Evolutionary conservation across 2,888 invertebrate species (phyloP).

Genomic region (Catotricha subobsoleta): DNA sequence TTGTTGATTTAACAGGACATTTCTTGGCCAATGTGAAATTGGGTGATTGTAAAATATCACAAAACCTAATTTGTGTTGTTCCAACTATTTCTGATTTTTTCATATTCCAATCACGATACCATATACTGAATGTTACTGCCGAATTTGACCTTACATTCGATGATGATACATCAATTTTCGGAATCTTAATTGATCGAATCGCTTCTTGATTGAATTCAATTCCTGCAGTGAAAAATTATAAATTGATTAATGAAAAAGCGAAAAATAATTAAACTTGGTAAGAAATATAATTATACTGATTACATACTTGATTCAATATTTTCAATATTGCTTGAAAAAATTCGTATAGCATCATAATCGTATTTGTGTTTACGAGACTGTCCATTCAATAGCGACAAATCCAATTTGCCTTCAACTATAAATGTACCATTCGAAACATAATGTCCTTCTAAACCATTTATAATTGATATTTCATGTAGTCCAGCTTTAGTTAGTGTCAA

Average conservation of each 20-base stretch:
- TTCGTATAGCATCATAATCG: not conserved
- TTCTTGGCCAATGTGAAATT: not conserved
- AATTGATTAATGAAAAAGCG: not conserved
- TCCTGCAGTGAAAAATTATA: not conserved
- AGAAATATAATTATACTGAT: not conserved
- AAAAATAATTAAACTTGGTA: not conserved
- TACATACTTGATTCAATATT: not conserved
- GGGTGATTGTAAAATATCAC: not conserved
- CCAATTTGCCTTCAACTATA: not conserved
- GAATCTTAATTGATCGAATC: not conserved
- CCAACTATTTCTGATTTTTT: not conserved
- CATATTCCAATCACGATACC: not conserved
- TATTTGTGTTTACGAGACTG: no score
- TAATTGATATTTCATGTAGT: not conserved
- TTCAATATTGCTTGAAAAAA: not conserved
- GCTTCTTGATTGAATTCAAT: not conserved
- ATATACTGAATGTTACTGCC: not conserved
- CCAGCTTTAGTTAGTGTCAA: slow-evolving; percentile 1
- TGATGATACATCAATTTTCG: no score
- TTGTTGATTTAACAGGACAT: not conserved
- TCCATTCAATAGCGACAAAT: not conserved
- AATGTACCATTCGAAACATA: not conserved
- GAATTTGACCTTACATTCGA: no score
- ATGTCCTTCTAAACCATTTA: not conserved
- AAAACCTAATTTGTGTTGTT: not conserved